phyloP scores from a whole-genome alignment of 2,797 vertebrate genomes.

The Lagothrix lagotricha region DNA sequence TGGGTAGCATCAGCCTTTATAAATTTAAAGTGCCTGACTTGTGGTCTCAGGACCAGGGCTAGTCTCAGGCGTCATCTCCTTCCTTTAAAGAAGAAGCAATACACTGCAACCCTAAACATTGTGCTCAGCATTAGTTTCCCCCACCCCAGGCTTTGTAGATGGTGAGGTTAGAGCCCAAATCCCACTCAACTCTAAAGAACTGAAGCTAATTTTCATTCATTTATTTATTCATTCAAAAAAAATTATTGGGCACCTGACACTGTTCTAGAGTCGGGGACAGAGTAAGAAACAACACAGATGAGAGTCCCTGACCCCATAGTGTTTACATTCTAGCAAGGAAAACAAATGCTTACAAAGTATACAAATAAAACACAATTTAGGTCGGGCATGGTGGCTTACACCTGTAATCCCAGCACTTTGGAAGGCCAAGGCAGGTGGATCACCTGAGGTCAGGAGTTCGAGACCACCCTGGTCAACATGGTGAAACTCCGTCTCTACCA shows the following conservation, averaged over 20 bases:
- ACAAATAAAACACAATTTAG: neutral
- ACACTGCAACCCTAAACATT: neutral
- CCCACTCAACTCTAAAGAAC: neutral
- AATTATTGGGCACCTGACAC: neutral
- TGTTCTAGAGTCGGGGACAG: neutral
- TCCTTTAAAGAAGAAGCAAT: neutral
- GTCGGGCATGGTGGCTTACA: accelerated
- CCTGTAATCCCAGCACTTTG: neutral
- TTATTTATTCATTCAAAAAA: neutral
- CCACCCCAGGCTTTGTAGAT: neutral
- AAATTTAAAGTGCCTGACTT: neutral
- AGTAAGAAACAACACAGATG: neutral
- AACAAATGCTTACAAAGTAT: neutral
- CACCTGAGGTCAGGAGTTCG: neutral
- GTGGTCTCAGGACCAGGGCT: neutral
- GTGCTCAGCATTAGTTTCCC: neutral
- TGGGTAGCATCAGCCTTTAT: neutral
- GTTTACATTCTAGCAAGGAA: neutral
- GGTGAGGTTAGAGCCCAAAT: neutral
- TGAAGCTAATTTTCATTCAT: neutral
- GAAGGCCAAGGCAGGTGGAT: neutral
- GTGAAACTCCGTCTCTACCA: neutral
- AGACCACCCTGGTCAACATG: neutral
- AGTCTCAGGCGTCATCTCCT: neutral
- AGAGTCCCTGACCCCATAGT: neutral